Percentiles rank a stretch among this genome's conserved stretches.
Conservation (phyloP, 2,113 vertebrate species). For the Epinephelus fuscoguttatus region DNA sequence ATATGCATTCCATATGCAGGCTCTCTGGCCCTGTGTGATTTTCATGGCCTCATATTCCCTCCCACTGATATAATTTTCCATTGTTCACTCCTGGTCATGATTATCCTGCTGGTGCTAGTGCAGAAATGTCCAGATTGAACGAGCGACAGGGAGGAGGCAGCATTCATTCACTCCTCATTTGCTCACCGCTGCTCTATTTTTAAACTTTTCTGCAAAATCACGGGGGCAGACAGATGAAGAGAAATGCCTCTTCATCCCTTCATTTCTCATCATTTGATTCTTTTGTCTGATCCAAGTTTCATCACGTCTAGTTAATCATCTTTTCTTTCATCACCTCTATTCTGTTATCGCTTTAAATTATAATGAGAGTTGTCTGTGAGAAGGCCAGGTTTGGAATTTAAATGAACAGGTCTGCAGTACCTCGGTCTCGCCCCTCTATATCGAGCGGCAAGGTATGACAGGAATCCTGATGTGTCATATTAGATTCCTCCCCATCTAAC, state of each 20-base stretch:
- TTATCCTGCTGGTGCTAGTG: conserved; percentile 14
- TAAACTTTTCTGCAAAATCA: conserved; percentile 7
- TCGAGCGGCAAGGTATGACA: conserved; percentile 5
- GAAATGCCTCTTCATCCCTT: conserved; percentile 10
- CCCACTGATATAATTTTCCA: conserved; percentile 8
- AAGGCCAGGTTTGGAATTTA: conserved; percentile 44
- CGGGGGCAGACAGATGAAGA: not conserved
- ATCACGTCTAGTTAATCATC: conserved; percentile 48
- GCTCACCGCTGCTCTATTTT: conserved; percentile 4
- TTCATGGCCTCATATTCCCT: not conserved
- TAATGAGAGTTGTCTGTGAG: conserved; percentile 58
- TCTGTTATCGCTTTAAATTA: conserved; percentile 56
- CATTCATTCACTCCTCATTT: not conserved
- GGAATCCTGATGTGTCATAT: conserved; percentile 36
- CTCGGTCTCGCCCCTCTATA: conserved; percentile 12
- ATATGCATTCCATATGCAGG: conserved; percentile 26
- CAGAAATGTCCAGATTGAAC: conserved; percentile 24
- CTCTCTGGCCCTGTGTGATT: conserved; percentile 7
- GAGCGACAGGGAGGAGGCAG: conserved; percentile 9
- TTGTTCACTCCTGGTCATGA: conserved; percentile 11
- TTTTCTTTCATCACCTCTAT: conserved; percentile 45
- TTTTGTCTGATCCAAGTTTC: conserved; percentile 39
- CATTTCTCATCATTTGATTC: conserved; percentile 7
- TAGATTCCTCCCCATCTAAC: not conserved
- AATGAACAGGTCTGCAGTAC: conserved; percentile 33